These are phyloP conservation scores for Palythoa heliodiscus DNA, from an alignment of 92 coral and sea anemone species.

Conservation along the genomic window DNA sequence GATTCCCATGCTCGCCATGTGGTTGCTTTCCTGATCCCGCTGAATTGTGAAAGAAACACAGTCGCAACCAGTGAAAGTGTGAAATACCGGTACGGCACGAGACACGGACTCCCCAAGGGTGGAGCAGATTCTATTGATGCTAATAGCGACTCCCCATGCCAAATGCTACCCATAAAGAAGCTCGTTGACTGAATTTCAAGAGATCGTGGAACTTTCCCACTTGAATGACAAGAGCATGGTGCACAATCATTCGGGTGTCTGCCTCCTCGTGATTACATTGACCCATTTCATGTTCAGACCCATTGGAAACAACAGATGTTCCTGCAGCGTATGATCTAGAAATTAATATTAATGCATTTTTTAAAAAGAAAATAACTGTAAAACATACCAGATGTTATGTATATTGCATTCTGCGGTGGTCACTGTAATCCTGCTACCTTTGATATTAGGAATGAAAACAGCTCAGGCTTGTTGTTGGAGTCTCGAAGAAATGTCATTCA, in stretches of 20 bases:
- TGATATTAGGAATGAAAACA: conserved; percentile 44
- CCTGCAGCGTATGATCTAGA: conserved; percentile 24
- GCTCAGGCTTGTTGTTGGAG: conserved; percentile 48
- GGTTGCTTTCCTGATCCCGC: not conserved
- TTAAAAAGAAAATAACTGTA: conserved; percentile 24
- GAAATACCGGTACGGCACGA: not conserved
- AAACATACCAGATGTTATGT: conserved; percentile 52
- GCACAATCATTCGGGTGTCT: no score
- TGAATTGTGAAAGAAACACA: not conserved
- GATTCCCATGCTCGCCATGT: not conserved
- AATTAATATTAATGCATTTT: conserved; percentile 18
- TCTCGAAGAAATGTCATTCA: conserved; percentile 39
- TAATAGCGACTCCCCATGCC: conserved; percentile 58
- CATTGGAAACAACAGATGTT: conserved; percentile 50
- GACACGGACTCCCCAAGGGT: conserved; percentile 53
- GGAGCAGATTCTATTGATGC: conserved; percentile 23
- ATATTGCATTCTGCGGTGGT: conserved; percentile 45
- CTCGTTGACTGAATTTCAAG: not conserved
- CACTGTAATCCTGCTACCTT: conserved; percentile 32
- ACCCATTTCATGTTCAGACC: conserved; percentile 31
- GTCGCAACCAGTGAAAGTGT: no score
- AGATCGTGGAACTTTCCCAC: conserved; percentile 1
- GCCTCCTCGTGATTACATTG: no score
- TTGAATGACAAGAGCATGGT: not conserved
- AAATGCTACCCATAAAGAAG: conserved; percentile 41